Evolutionary conservation across 2,113 vertebrate genomes (phyloP), one percentile per base, ranked within the genome.

Genomic region (Pardalotus punctatus): DNA sequence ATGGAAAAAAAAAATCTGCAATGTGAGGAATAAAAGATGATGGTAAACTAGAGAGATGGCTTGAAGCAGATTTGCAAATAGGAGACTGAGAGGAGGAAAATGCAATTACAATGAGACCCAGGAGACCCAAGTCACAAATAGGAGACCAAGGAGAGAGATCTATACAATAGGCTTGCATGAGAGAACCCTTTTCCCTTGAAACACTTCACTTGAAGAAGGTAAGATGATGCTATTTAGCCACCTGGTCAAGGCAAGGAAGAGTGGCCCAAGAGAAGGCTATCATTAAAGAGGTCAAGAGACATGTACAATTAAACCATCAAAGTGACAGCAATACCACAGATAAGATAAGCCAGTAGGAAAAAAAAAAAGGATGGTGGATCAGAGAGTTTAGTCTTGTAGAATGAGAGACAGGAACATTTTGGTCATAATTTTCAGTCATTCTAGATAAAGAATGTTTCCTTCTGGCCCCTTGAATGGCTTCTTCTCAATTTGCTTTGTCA

Each of bases 201-300:
- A 85, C 54, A 72, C 10, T 89, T 65, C 28, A 74, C 53, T 51
- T 66, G 40, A 89, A 38, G 48, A 95, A 89, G 40, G 54, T 36
- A 90, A 87, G 66, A 91, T 27, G 65, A 90, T 9, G 9, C 36
- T 70, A 91, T 61, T 61, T 45, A 62, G 74, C 33, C 89, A 94
- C 66, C 50, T 87, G 84, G 87, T 77, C 74, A 91, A 79, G 29
- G n/a, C 53, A 72, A 92, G 70, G 45, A 86, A 71, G 50, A 93
- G 35, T 69, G 33, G 66, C 54, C 70, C 61, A 92, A 67, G 28
- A 78, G 73, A 90, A 28, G 31, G n/a, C 65, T 84, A 74, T 85
- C 78, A 76, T 89, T 84, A 93, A 81, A 81, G 61, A 96, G 70
- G 84, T 94, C 81, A 93, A 65, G 74, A 96, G 86, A 96, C 57